Percentiles rank a stretch among this genome's conserved stretches.
These are phyloP conservation scores for Periphyllus acericola DNA, from an alignment of 2,888 invertebrate species.

Conservation along the genomic window DNA sequence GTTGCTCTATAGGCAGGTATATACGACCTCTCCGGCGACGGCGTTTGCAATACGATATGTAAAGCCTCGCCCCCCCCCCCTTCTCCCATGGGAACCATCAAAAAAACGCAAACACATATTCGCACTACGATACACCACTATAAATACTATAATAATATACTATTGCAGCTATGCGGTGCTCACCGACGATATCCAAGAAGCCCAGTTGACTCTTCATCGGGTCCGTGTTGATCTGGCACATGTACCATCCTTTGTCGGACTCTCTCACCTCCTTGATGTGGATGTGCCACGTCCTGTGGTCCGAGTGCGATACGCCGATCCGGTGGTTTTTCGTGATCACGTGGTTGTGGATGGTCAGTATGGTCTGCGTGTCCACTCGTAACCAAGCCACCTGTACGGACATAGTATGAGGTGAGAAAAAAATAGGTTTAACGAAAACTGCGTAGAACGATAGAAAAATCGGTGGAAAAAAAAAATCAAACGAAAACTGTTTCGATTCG, in stretches of 20 bases:
- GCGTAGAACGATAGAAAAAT: background rate
- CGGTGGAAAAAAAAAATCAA: background rate
- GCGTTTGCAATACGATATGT: background rate
- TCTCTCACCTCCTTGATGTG: conserved; percentile 83
- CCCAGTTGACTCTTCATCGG: conserved; percentile 80
- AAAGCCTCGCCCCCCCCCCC: background rate
- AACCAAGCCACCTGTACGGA: conserved; percentile 86
- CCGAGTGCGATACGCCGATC: conserved; percentile 80
- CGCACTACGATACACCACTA: background rate
- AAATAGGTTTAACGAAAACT: background rate
- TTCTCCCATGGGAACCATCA: conserved; percentile 3
- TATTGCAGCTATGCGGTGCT: conserved; percentile 65
- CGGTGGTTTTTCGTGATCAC: conserved; percentile 91
- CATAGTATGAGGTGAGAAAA: conserved; percentile 64
- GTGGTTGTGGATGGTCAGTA: conserved; percentile 87
- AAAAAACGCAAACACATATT: conserved; percentile 15
- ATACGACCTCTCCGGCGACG: background rate
- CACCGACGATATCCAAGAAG: conserved; percentile 76
- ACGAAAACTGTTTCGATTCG: background rate
- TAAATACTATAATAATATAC: background rate
- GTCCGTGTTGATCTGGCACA: conserved; percentile 81
- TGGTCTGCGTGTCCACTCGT: conserved; percentile 89
- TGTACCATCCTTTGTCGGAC: conserved; percentile 84
- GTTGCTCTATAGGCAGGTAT: background rate
- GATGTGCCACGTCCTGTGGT: conserved; percentile 83